phyloP scores from a whole-genome alignment of 1,140 invertebrate genomes.

The Lepidostoma basale region DNA sequence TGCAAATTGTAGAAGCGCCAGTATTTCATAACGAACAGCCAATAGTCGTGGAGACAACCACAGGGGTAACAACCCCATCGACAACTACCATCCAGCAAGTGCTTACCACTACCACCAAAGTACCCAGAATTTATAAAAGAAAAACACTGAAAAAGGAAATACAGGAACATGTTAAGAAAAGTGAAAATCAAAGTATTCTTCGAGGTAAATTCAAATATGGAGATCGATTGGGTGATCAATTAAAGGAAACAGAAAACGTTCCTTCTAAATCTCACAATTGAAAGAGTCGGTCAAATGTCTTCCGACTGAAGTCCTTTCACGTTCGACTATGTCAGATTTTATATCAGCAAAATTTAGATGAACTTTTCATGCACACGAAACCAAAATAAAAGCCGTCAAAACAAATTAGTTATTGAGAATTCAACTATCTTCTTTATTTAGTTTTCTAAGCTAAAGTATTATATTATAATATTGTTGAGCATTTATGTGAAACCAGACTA shows the following conservation, averaged over 20 bases:
- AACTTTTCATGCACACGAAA: not conserved
- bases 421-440: no score
- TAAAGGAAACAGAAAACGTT: not conserved
- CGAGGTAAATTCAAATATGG: constrained; percentile 40
- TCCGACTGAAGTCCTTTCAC: no score
- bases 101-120: not conserved
- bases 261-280: not conserved
- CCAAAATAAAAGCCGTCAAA: not conserved
- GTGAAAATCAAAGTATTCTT: not conserved
- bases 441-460: no score
- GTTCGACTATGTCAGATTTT: not conserved
- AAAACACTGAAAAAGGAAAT: not conserved
- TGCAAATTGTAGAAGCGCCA: constrained; percentile 52
- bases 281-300: no score
- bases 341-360: not conserved
- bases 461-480: no score
- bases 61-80: not conserved
- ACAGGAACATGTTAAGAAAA: constrained; percentile 9
- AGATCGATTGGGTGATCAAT: constrained; percentile 34
- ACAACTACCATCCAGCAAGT: not conserved
- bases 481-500: no score
- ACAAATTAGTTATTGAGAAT: not conserved
- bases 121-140: constrained; percentile 22
- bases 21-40: not conserved
- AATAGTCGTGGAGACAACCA: not conserved